These are phyloP conservation scores for Clarias macrocephalus DNA, from an alignment of 2,113 vertebrate species.

Conservation along the genomic window DNA sequence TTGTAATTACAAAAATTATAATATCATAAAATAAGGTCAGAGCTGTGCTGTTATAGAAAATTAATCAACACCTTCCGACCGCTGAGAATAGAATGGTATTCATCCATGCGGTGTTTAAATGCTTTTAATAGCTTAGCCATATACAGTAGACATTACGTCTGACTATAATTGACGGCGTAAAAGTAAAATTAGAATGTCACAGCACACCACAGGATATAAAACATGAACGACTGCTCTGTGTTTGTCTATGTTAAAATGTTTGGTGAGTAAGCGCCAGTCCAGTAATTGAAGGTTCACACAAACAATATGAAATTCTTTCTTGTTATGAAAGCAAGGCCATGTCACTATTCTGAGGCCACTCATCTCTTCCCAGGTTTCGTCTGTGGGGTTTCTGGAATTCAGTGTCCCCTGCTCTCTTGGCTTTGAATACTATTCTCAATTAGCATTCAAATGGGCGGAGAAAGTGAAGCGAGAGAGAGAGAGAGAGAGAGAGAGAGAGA, in stretches of 20 bases:
- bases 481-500: slow-evolving; percentile 28
- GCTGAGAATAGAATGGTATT: not conserved
- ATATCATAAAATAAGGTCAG: not conserved
- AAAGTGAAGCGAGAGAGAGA: slow-evolving; percentile 34
- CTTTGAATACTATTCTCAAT: slow-evolving; percentile 71
- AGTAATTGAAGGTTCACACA: slow-evolving; percentile 25
- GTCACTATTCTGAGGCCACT: slow-evolving; percentile 49
- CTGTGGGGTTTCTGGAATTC: slow-evolving; percentile 60
- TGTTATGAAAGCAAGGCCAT: slow-evolving; percentile 42
- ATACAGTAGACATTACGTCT: not conserved
- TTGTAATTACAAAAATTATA: not conserved
- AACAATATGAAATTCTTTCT: slow-evolving; percentile 19
- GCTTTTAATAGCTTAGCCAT: not conserved
- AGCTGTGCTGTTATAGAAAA: not conserved
- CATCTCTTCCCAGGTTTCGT: slow-evolving; percentile 62
- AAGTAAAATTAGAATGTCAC: not conserved
- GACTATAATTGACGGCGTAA: not conserved
- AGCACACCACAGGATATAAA: slow-evolving; percentile 13
- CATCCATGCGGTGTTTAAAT: no score
- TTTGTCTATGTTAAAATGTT: slow-evolving; percentile 20
- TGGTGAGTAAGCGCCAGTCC: slow-evolving; percentile 30
- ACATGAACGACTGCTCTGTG: slow-evolving; percentile 5
- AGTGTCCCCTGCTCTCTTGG: slow-evolving; percentile 59
- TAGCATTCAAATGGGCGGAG: slow-evolving; percentile 68
- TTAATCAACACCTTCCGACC: not conserved